Evolutionary conservation across 2,888 invertebrate genomes (phyloP), one percentile per base, ranked within the genome.

Genomic region (Tipula lateralis): DNA sequence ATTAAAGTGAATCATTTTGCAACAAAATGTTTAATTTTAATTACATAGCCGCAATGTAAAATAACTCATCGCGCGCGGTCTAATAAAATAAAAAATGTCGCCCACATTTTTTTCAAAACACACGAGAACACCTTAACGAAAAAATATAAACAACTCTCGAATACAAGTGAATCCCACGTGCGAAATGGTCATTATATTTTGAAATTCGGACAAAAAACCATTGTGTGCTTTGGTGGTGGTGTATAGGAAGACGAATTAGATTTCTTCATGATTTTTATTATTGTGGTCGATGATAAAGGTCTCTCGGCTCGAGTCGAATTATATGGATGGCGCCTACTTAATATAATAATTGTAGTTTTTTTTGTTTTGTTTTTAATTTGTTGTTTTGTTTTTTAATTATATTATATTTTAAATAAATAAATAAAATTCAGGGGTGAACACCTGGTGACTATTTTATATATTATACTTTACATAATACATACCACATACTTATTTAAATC

Each of bases 111-210:
- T 66, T 66, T n/a, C n/a, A 66, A 2, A 24, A 66, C 66, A 66
- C 66, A 66, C 24, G 24, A 66, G 66, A 66, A 66, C 66, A 66
- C 66, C 66, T 66, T 66, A 66, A 66, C 66, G 24, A 66, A 24
- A 19, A 50, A 50, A 24, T 66, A 9, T 16, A 24, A 66, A 66
- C 66, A 66, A 66, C 66, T 66, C 66, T 66, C 66, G 24, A 66
- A 66, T 66, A 66, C 24, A 66, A 66, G 66, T 66, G 66, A 66
- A 66, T 66, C 66, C 66, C 66, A 66, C 66, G 66, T 66, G 66
- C 66, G 66, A 66, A 66, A 66, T 66, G 66, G 66, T 66, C 66
- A 66, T 66, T 66, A 66, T 66, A 66, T 66, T 66, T 66, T 66
- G 66, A 66, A 66, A 66, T 66, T 66, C 66, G 66, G 66, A 66